Conservation (phyloP, 2,113 vertebrate genomes). For the Gymnobelideus leadbeateri region DNA sequence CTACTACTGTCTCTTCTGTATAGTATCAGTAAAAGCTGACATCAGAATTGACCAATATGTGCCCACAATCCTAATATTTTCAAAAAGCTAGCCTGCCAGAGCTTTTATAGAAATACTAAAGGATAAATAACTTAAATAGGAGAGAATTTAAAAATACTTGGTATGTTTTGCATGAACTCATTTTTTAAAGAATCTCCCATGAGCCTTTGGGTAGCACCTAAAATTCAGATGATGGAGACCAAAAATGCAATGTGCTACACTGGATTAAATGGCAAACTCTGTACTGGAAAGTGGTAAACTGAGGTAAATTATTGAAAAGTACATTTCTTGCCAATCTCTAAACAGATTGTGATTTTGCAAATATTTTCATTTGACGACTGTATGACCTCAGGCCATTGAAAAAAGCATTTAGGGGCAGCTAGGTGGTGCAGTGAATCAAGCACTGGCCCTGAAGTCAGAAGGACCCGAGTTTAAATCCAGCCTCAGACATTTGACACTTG, state of each 20-base stretch:
- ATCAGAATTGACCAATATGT: not conserved
- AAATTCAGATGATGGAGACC: not conserved
- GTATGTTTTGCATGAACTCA: constrained; percentile 18
- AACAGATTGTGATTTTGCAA: not conserved
- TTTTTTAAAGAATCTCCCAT: constrained; percentile 19
- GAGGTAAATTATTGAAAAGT: not conserved
- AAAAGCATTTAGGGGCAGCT: not conserved
- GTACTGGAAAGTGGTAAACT: not conserved
- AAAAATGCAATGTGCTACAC: constrained; percentile 9
- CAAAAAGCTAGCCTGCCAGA: constrained; percentile 14
- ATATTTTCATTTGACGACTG: not conserved
- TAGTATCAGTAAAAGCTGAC: constrained; percentile 19
- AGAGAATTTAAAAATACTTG: constrained; percentile 28
- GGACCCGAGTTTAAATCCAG: no score
- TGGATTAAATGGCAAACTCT: constrained; percentile 6
- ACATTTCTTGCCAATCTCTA: not conserved
- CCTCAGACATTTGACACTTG: no score
- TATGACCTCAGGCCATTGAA: not conserved
- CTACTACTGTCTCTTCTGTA: not conserved
- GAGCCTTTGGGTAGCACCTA: constrained; percentile 6
- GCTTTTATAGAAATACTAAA: constrained; percentile 30
- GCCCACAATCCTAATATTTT: constrained; percentile 28
- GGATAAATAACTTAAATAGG: constrained; percentile 37
- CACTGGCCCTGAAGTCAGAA: no score
- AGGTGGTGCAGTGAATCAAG: no score